Percentiles rank a stretch among this genome's conserved stretches.
Evolutionary conservation across 2,888 invertebrate species (phyloP).

Genomic region (Lasioglossum figueresi): DNA sequence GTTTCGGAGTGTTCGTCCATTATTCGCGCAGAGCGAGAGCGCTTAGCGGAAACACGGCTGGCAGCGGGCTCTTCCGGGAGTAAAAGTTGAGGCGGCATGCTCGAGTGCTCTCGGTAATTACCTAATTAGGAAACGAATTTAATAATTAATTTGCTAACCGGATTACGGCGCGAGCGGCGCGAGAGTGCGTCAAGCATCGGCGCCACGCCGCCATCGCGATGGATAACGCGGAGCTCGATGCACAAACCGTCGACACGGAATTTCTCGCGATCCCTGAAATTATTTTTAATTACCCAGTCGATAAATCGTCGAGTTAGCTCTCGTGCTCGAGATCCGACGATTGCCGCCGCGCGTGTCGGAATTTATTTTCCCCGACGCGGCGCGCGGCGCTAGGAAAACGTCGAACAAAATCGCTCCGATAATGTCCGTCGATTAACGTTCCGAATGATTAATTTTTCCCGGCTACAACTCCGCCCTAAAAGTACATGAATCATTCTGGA

Average conservation of each 20-base stretch:
- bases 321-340: constrained; percentile 18
- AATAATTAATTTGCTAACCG: constrained; percentile 69
- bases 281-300: constrained; percentile 56
- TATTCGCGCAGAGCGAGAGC: constrained; percentile 10
- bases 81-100: constrained; percentile 51
- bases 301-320: constrained; percentile 50
- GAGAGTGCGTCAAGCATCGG: constrained; percentile 44
- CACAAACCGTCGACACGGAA: neutral
- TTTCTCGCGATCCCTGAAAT: constrained; percentile 37
- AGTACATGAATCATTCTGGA: neutral
- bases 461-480: neutral
- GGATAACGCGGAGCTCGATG: constrained; percentile 14
- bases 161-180: constrained; percentile 44
- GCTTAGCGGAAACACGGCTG: constrained; percentile 17
- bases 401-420: constrained; percentile 24
- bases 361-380: constrained; percentile 22
- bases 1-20: constrained; percentile 18
- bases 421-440: constrained; percentile 35
- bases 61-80: constrained; percentile 27
- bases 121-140: constrained; percentile 69
- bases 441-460: constrained; percentile 32
- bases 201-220: constrained; percentile 9
- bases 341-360: constrained; percentile 4
- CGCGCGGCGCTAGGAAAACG: constrained; percentile 7
- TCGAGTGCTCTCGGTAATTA: constrained; percentile 64